Conservation (phyloP, 92 coral and sea anemone genomes). For the Actinostola sp. region DNA sequence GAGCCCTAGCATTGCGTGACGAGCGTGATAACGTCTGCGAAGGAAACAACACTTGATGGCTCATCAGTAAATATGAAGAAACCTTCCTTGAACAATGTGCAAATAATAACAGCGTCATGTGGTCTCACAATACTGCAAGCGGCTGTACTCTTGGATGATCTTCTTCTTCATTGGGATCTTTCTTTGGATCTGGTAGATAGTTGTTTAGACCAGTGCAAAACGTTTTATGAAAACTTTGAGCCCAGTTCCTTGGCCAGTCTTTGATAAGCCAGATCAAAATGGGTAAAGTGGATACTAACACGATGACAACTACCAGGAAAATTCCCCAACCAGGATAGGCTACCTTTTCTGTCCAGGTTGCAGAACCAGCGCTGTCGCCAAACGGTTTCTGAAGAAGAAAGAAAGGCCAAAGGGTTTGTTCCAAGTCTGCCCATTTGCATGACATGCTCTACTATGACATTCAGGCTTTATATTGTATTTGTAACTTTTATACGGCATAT, state of each 20-base stretch:
- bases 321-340: conserved; percentile 92
- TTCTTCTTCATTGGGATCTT: conserved; percentile 31
- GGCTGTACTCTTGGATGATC: no score
- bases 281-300: conserved; percentile 86
- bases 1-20: no score
- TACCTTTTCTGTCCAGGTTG: conserved; percentile 55
- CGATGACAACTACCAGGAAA: conserved; percentile 68
- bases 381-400: conserved; percentile 67
- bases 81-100: no score
- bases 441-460: neutral
- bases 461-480: no score
- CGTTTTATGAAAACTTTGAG: conserved; percentile 80
- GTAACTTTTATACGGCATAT: no score
- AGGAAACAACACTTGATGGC: no score
- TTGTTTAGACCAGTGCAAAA: conserved; percentile 87
- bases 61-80: no score
- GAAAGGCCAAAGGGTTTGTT: neutral
- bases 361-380: conserved; percentile 66
- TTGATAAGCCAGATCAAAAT: conserved; percentile 82
- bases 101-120: no score
- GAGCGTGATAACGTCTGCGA: no score
- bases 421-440: neutral
- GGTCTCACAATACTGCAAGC: no score
- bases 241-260: conserved; percentile 99
- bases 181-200: conserved; percentile 88